Evolutionary conservation across 2,888 invertebrate species (phyloP).

Genomic region (Crepidodera aurea): DNA sequence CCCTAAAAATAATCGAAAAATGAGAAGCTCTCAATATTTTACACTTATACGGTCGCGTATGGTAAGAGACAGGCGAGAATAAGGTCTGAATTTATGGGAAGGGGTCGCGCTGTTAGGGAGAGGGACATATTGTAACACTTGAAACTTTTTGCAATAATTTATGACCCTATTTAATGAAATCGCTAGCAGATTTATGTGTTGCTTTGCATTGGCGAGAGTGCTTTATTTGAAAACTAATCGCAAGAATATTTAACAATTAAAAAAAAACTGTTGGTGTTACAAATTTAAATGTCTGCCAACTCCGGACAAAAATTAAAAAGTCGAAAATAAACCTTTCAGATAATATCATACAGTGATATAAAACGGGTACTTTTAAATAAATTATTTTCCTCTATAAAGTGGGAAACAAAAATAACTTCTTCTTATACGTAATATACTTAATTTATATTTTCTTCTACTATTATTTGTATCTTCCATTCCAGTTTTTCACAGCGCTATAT

Average conservation of each 20-base stretch:
- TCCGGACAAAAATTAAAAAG: no score
- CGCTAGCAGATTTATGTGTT: conserved; percentile 16
- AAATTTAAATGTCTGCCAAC: no score
- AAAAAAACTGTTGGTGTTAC: no score
- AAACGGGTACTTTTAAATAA: no score
- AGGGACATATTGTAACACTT: conserved; percentile 23
- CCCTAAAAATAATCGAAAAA: conserved; percentile 22
- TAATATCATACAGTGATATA: no score
- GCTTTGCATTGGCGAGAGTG: background rate
- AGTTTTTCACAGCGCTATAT: no score
- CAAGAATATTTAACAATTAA: background rate
- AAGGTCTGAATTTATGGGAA: conserved; percentile 27
- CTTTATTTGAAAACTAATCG: background rate
- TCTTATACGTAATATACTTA: no score
- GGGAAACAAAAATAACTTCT: no score
- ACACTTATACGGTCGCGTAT: conserved; percentile 27
- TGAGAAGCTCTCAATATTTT: conserved; percentile 29
- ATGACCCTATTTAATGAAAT: conserved; percentile 21
- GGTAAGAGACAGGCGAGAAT: conserved; percentile 33
- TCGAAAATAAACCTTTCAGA: no score
- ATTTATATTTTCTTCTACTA: no score
- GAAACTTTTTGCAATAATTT: conserved; percentile 24
- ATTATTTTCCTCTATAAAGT: no score
- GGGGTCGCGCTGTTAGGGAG: conserved; percentile 12
- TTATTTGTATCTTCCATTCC: no score